Base-by-base conservation (phyloP, 2,797 vertebrate species). In the Rachycentron canadum region DNA sequence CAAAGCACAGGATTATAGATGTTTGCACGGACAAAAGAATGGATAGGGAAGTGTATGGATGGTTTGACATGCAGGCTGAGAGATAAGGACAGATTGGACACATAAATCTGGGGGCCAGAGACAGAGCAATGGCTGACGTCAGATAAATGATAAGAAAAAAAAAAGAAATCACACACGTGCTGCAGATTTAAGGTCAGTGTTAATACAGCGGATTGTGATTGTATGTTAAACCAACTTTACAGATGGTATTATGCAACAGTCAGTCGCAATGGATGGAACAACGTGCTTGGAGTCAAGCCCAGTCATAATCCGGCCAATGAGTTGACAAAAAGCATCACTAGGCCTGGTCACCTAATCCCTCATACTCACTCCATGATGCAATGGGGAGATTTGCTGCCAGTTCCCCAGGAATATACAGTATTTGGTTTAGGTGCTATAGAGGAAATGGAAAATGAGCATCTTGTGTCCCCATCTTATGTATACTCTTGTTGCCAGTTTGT, bases 1-100 rank as follows among this genome's bases (percentile, higher is more conserved):
- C 80, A 84, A 82, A 80, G 76, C 38, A 3, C 32, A 17, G 66
- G 79, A 79, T 82, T 89, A 81, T 72, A 56, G 76, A 86, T 75
- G 79, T 69, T 69, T 64, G 66, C 43, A 58, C 75, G 59, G 36
- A 69, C n/a, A 50, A 59, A 41, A 25, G 45, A 72, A 79, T 11
- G 66, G 55, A 73, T 45, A 16, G 9, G n/a, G 34, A 53, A 76
- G 65, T 40, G 66, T 38, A 67, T 59, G 52, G 70, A 65, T 23
- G 73, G 71, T 72, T 45, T 49, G 59, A 83, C 72, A 66, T 50
- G 11, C 1, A 21, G 67, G 41, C 5, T 13, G 14, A 65, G 47
- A 66, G 38, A 77, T 59, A 57, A 77, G 86, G 65, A 81, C 63
- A 67, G 62, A 83, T 60, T 45, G 69, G 75, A 62, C 9, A 21